Evolutionary conservation across 2,113 vertebrate genomes (phyloP).

Genomic region (Trinectes maculatus): DNA sequence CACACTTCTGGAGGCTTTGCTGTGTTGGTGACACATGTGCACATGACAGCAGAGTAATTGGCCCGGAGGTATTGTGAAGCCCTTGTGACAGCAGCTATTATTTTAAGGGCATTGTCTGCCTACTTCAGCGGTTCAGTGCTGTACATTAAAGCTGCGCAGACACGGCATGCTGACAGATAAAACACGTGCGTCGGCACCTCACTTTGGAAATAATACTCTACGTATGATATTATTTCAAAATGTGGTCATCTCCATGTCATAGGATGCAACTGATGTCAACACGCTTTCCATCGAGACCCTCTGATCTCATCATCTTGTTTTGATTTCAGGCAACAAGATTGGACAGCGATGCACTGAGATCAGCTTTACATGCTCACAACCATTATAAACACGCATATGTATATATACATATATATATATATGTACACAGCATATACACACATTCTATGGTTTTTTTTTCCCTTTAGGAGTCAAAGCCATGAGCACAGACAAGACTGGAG

Average conservation of each 20-base stretch:
- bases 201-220: slow-evolving; percentile 71
- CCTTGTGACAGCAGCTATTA: slow-evolving; percentile 69
- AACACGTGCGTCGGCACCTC: slow-evolving; percentile 52
- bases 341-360: slow-evolving; percentile 59
- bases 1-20: slow-evolving; percentile 58
- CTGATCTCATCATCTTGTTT: slow-evolving; percentile 63
- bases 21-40: slow-evolving; percentile 68
- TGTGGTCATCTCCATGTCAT: background rate
- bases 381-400: slow-evolving; percentile 36
- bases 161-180: slow-evolving; percentile 65
- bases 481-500: slow-evolving; percentile 52
- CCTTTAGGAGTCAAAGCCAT: slow-evolving; percentile 19
- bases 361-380: slow-evolving; percentile 67
- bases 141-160: slow-evolving; percentile 57
- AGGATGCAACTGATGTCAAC: slow-evolving; percentile 22
- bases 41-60: slow-evolving; percentile 68
- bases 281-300: background rate
- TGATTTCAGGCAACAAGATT: slow-evolving; percentile 55
- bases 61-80: slow-evolving; percentile 53
- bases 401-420: background rate
- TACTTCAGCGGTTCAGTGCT: slow-evolving; percentile 29
- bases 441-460: slow-evolving; percentile 5
- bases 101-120: slow-evolving; percentile 60
- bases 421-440: slow-evolving; percentile 12
- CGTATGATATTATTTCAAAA: slow-evolving; percentile 67